Base-by-base conservation (phyloP, 2,113 vertebrate species). In the Zonotrichia leucophrys region DNA sequence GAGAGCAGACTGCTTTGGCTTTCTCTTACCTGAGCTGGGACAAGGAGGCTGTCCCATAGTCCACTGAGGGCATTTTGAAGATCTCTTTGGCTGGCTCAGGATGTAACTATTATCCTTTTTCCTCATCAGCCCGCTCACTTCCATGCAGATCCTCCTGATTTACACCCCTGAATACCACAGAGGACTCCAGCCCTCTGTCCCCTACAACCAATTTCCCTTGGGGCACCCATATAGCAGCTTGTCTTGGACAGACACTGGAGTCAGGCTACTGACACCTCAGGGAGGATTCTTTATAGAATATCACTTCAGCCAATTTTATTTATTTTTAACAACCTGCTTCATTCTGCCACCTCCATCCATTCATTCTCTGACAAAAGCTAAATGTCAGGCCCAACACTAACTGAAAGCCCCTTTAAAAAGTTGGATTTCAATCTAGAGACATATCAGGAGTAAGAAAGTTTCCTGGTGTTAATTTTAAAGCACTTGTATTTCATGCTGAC, bases 401-500 rank as follows among this genome's bases (percentile, higher is more conserved):
- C 56, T 75, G 56, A 95, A 91, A 80, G 15, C 11, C 25, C 52
- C 88, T 90, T 95, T 78, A 78, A 87, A 92, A 93, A 78, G 22
- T 1, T 72, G 59, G 14, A 78, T 93, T 94, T 93, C 69, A 67
- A 25, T 93, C 64, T 86, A 67, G 46, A 75, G 59, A 60, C 75
- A 58, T 82, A 93, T 77, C 69, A 60, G 68, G 24, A 67, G 49
- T 60, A 78, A 58, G 59, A 95, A 90, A 80, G 39, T 42, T 92
- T 96, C 62, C 58, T 76, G n/a, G 63, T 84, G 47, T 78, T 96
- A 89, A 91, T 95, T 95, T 91, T 90, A 89, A 94, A 95, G 76
- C 50, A 81, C 70, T 91, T 73, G 69, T 83, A 68, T 94, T 94
- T 95, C 92, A 58, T 94, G 81, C 92, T 96, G 96, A 96, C 96